Base-by-base conservation (phyloP, 1,140 invertebrate species). In the Harlomillsia oculata region DNA sequence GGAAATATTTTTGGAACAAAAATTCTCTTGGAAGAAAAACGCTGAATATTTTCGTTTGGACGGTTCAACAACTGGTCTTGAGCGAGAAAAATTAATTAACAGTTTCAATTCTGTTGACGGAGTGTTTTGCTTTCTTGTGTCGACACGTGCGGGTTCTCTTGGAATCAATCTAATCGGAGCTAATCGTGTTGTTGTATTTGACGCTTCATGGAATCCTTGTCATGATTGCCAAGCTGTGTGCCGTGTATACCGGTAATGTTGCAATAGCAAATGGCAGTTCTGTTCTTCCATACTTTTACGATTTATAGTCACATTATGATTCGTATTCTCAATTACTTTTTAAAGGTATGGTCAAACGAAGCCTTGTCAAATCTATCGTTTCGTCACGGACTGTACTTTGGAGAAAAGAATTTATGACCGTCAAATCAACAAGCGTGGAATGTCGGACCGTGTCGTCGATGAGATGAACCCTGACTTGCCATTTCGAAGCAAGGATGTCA, bases 191-290 rank as follows among this genome's bases (percentile, higher is more conserved):
- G 85, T 99, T 21, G 92, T 99, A 28, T 87, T 98, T 67, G 96
- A 99, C 75, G 94, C 94, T 32, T 96, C 90, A 18, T 99, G 95
- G 94, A 99, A 99, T 75, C 96, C 96, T n/a, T 97, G 95, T 69
- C 94, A 98, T 70, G 95, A 99, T 70, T 96, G 93, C 1, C 95
- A 99, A 73, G 95, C 95, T 46, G 92, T 99, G 1, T 99, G 95
- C 72, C 76, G 96, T 66, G 92, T 99, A 32, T 99, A 97, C 71
- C 80, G 92, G 70, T 79, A 62, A 59, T n/a, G 50, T 34, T 48
- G 16, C n/a, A 8, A 20, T 40, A n/a, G n/a, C n/a, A n/a, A n/a
- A n/a, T n/a, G n/a, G n/a, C n/a, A n/a, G n/a, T 16, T 40, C 39
- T 40, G 2, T 4, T 20, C 2, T 40, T 20, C 14, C 14, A 8